Evolutionary conservation across 2,113 vertebrate genomes (phyloP).

Genomic region (Eulemur macaco): DNA sequence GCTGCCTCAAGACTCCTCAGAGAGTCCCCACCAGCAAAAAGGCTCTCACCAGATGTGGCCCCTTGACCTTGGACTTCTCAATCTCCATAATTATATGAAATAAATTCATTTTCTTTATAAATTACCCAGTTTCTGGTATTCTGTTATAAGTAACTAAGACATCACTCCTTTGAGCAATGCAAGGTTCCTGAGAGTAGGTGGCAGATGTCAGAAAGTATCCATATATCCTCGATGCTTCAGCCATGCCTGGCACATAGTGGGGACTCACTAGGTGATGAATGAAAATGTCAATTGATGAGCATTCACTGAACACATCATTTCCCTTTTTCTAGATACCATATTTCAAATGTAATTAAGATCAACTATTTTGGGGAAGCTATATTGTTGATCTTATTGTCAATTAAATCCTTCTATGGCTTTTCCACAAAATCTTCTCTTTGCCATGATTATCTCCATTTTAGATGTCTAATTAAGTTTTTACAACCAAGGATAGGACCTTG

Average conservation of each 20-base stretch:
- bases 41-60: neutral
- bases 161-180: neutral
- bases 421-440: neutral
- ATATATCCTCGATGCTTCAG: neutral
- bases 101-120: neutral
- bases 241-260: neutral
- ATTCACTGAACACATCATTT: neutral
- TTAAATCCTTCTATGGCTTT: neutral
- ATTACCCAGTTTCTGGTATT: neutral
- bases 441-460: neutral
- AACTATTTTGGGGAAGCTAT: neutral
- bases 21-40: neutral
- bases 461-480: neutral
- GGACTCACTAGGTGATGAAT: neutral
- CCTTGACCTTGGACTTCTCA: neutral
- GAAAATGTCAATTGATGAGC: neutral
- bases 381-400: neutral
- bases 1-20: neutral
- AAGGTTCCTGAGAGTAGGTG: neutral
- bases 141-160: neutral
- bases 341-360: neutral
- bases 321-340: neutral
- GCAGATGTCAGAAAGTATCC: neutral
- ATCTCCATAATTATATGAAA: neutral
- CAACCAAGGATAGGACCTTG: neutral